phyloP scores from a whole-genome alignment of 2,113 vertebrate species.

The Alosa alosa region DNA sequence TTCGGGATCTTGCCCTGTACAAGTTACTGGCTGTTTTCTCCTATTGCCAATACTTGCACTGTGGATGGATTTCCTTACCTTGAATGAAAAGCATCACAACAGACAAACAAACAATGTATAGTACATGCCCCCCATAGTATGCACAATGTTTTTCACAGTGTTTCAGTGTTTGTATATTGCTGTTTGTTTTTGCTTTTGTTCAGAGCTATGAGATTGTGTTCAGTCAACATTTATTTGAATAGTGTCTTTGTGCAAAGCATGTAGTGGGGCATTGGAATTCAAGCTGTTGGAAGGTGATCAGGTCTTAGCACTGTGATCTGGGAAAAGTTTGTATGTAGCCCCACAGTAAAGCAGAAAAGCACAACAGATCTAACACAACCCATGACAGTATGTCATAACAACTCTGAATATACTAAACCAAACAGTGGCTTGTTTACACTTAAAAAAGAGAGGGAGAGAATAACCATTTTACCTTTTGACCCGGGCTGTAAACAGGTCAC shows the following conservation, averaged over 20 bases:
- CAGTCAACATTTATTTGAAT: too few relatives aligned
- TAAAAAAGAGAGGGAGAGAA: background rate
- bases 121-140: too few relatives aligned
- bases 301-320: background rate
- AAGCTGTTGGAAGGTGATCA: background rate
- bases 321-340: background rate
- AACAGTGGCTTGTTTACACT: background rate
- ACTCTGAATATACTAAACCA: background rate
- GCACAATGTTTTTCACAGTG: too few relatives aligned
- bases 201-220: too few relatives aligned
- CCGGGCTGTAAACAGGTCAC: conserved; percentile 76
- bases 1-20: too few relatives aligned
- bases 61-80: too few relatives aligned
- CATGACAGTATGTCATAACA: background rate
- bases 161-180: background rate
- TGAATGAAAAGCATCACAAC: too few relatives aligned
- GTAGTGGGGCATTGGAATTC: background rate
- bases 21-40: too few relatives aligned
- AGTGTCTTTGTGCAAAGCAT: background rate
- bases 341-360: too few relatives aligned
- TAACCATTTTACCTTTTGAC: background rate
- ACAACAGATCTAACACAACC: background rate
- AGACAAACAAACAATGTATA: too few relatives aligned
- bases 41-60: too few relatives aligned
- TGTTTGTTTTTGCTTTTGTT: background rate